Base-by-base conservation (phyloP, 37 sponge, comb jelly and placozoan genomes). In the Crambe crambe region DNA sequence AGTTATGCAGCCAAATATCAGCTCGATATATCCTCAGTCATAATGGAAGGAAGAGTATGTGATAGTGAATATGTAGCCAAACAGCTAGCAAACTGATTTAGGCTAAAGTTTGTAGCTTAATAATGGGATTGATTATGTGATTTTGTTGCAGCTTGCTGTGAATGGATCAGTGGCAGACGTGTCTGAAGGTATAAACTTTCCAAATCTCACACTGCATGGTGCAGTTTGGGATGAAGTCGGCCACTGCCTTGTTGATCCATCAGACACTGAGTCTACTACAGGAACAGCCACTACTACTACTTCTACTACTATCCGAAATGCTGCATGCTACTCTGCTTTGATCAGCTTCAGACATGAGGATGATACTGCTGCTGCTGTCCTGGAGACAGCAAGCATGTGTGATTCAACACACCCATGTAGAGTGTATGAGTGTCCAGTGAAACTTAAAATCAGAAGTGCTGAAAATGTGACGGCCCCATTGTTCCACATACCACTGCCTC, bases 141-240 rank as follows among this genome's bases (percentile, higher is more conserved):
- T 20, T 27, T 34, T 2, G 20, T 47, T 47, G 51, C 51, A 47
- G 51, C 51, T 47, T 47, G 6, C 12, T 47, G 51, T 47, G 12
- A 12, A 47, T n/a, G n/a, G n/a, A n/a, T n/a, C 51, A 47, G 51
- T 47, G 51, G 51, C 51, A 15, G 51, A 12, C 6, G 51, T 15
- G 51, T 6, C 51, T 15, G 51, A 15, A 47, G 12, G 12, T 12
- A 74, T 47, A 26, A 30, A 3, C 56, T 74, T 74, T 56, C 56
- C 1, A 29, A 34, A 32, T 47, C 74, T 74, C 26, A 47, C 58
- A 2, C 74, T 74, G 56, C 58, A 56, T 74, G 58, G 74, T 21
- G 74, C 74, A 56, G 2, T 29, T 3, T 74, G 74, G 74, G 31
- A 54, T 47, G 12, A 47, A 6, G 12, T n/a, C n/a, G n/a, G 6